These are phyloP conservation scores for Acrocyrtus sp. DNA, from an alignment of 2,888 invertebrate genomes.

Conservation along the genomic window DNA sequence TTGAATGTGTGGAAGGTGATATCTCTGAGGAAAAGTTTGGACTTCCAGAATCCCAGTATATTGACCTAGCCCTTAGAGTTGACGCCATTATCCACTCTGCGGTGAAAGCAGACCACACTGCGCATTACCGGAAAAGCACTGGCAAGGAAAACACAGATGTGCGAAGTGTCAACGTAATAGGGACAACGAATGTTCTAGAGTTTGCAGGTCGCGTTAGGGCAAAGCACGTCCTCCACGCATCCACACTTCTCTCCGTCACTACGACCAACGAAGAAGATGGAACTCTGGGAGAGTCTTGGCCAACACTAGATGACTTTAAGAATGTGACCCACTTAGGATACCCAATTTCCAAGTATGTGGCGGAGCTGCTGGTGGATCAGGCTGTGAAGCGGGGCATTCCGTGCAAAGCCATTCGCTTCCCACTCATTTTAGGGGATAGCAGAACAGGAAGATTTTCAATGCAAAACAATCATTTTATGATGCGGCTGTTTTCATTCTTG, in stretches of 20 bases:
- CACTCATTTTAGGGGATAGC: slow-evolving; percentile 36
- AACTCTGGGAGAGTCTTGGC: slow-evolving; percentile 30
- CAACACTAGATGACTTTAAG: slow-evolving; percentile 24
- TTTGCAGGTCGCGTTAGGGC: slow-evolving; percentile 31
- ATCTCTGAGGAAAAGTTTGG: slow-evolving; percentile 30
- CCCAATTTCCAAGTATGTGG: slow-evolving; percentile 45
- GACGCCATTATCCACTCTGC: slow-evolving; percentile 48
- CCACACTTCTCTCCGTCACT: slow-evolving; percentile 30
- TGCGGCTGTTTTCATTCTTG: slow-evolving; percentile 39
- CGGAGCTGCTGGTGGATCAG: slow-evolving; percentile 37
- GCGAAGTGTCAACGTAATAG: slow-evolving; percentile 44
- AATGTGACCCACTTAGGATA: slow-evolving; percentile 32
- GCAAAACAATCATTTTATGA: slow-evolving; percentile 44
- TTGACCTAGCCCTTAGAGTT: slow-evolving; percentile 10
- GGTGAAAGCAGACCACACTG: slow-evolving; percentile 42
- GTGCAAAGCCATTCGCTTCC: slow-evolving; percentile 41
- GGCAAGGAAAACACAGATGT: slow-evolving; percentile 19
- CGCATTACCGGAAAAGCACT: slow-evolving; percentile 29
- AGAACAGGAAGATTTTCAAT: slow-evolving; percentile 20
- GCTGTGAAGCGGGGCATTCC: slow-evolving; percentile 48
- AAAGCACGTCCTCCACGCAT: slow-evolving; percentile 46
- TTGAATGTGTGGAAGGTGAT: slow-evolving; percentile 42
- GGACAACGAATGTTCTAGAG: slow-evolving; percentile 43
- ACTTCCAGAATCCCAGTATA: slow-evolving; percentile 23
- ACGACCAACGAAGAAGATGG: slow-evolving; percentile 19